Evolutionary conservation across 2,113 vertebrate genomes (phyloP), one percentile per base, ranked within the genome.

Genomic region (Cricetomys ansorgei): DNA sequence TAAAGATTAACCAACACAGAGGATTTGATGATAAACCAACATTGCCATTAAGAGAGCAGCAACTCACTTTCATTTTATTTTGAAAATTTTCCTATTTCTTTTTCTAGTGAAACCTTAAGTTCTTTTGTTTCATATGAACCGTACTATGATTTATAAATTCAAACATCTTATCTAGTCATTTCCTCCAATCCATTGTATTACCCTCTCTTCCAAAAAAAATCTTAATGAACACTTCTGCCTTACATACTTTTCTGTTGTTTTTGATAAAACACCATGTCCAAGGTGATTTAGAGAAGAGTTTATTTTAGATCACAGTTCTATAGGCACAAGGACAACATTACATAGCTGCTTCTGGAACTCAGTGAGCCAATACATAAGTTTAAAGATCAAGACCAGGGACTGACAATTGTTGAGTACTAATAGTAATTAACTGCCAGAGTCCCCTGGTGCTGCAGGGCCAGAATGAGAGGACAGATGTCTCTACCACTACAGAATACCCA

Each of bases 121-220:
- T 88, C 3, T 65, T 73, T 79, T 67, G 29, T 64, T 83, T 67
- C 11, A 7, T 31, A 25, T 67, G 43, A 90, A 11, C 3, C 12
- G 40, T 23, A 55, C 67, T 89, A 59, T 57, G n/a, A 55, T 48
- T 55, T 1, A 37, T 17, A 73, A 83, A 90, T 6, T 3, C 55
- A 75, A 59, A n/a, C 48, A 34, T 37, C 17, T 92, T 80, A 40
- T 53, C 27, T 40, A 67, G 21, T 64, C 34, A 65, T 89, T 67
- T 53, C 84, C 89, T 37, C 45, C 43, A 91, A 91, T 76, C 21
- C 65, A 70, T 34, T 62, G 17, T 7, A 67, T 6, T 59, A 23
- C 45, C n/a, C 34, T 85, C 5, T 73, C 77, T 89, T 89, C 84
- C 45, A 55, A 88, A 96, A 88, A 96, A 79, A 19, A 85, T 77